phyloP scores from a whole-genome alignment of 2,797 vertebrate genomes.

The Urosaurus nigricauda region DNA sequence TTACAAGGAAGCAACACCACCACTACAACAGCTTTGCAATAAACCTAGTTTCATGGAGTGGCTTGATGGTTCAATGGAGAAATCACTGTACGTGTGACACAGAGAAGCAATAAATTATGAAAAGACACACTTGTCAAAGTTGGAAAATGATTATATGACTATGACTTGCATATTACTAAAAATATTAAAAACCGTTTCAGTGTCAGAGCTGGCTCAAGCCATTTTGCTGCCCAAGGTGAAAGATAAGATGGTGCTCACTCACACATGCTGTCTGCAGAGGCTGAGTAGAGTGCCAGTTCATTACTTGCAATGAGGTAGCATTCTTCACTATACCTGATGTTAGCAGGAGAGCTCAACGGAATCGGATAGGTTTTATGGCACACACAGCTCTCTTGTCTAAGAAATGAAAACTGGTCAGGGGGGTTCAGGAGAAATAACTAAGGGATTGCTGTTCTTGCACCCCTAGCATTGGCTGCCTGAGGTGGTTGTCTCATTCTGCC shows the following conservation, averaged over 20 bases:
- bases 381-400: neutral
- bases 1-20: neutral
- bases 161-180: neutral
- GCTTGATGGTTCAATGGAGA: too few species aligned
- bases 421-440: neutral
- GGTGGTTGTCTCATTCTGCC: neutral
- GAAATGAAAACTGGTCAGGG: neutral
- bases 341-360: neutral
- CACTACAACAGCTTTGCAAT: neutral
- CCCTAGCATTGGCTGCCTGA: neutral
- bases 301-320: neutral
- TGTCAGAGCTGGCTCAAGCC: neutral
- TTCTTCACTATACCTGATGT: neutral
- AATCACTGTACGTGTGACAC: neutral
- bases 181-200: neutral
- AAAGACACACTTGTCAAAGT: neutral
- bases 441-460: neutral
- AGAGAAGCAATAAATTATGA: neutral
- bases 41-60: neutral
- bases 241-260: neutral
- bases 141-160: neutral
- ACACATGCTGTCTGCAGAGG: neutral
- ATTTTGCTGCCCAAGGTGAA: neutral
- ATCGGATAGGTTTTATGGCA: neutral
- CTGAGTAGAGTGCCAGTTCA: neutral